A percentile compares a stretch with the other conserved stretches of the same genome.
These are phyloP conservation scores for Panzeria rudis DNA, from an alignment of 2,888 invertebrate genomes.

Conservation along the genomic window DNA sequence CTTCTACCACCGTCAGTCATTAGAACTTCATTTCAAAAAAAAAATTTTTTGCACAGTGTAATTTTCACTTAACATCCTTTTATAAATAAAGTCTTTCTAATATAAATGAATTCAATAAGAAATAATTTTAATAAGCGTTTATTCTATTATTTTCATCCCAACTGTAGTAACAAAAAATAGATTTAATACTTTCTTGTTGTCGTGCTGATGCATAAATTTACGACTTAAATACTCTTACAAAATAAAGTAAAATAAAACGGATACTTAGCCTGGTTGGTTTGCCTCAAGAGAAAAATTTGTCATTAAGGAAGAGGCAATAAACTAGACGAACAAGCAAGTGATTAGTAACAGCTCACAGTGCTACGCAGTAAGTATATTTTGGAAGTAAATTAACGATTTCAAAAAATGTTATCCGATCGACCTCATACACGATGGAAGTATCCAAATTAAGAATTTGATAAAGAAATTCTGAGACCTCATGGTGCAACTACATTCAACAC, in stretches of 20 bases:
- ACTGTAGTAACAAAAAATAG: not conserved
- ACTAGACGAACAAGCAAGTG: constrained; percentile 2
- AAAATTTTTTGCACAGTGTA: no score
- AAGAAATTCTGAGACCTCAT: no score
- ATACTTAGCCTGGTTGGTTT: constrained; percentile 4
- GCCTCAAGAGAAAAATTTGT: constrained; percentile 20
- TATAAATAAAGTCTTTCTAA: no score
- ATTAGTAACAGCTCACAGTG: not conserved
- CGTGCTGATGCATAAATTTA: constrained; percentile 59
- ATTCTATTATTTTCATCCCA: not conserved
- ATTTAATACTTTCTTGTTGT: constrained; percentile 25
- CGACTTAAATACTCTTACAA: constrained; percentile 28
- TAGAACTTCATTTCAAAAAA: no score
- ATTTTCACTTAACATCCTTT: no score
- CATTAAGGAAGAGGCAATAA: not conserved
- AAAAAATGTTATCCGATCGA: no score
- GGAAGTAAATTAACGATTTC: not conserved
- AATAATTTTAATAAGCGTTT: no score
- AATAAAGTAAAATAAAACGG: not conserved
- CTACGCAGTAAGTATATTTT: not conserved
- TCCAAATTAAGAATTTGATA: no score
- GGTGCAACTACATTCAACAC: no score
- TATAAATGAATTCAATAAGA: no score
- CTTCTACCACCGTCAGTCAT: no score
- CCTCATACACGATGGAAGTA: no score